Evolutionary conservation across 2,113 vertebrate genomes (phyloP).

Genomic region (Bos javanicus): DNA sequence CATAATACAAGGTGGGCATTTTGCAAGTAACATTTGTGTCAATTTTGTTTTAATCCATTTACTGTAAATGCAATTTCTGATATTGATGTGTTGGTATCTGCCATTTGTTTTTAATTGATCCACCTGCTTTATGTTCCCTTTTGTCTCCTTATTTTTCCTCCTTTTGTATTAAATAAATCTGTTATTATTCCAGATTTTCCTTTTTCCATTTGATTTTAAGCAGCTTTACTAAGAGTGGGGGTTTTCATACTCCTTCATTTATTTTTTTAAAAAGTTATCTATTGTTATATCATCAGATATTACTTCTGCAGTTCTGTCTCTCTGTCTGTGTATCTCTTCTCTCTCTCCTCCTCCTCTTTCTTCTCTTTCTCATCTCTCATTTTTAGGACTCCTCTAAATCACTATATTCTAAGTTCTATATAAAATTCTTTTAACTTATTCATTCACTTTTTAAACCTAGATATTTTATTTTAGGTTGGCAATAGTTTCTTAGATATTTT

Average conservation of each 20-base stretch:
- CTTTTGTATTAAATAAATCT: neutral
- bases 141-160: rapidly evolving
- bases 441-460: neutral
- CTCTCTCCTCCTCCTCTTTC: neutral
- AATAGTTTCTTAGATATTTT: neutral
- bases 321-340: neutral
- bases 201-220: neutral
- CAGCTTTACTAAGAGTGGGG: neutral
- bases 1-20: neutral
- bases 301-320: neutral
- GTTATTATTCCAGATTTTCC: neutral
- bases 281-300: neutral
- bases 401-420: neutral
- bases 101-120: neutral
- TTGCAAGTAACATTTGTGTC: neutral
- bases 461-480: neutral
- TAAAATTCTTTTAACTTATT: neutral
- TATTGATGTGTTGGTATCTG: neutral
- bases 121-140: neutral
- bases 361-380: neutral
- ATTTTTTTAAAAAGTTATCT: neutral
- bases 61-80: neutral
- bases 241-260: neutral
- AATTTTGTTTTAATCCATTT: neutral
- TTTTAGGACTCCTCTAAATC: neutral